Base-by-base conservation (phyloP, 2,888 invertebrate genomes). In the Embidobia sp. region DNA sequence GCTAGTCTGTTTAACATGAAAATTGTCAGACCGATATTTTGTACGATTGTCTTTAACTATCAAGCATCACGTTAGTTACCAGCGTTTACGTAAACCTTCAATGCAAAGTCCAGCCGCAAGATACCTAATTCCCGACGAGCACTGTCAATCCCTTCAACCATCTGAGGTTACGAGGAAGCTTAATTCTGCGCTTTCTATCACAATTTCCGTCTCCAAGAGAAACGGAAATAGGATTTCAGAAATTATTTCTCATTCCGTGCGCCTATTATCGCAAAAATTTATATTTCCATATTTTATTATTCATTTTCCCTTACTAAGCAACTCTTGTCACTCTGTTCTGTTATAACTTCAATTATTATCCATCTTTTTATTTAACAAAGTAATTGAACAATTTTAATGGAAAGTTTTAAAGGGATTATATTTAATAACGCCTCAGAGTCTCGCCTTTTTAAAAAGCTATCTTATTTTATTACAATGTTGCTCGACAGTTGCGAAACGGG, bases 131-230 rank as follows among this genome's bases (percentile, higher is more conserved):
- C 69, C 57, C 40, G 19, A 33, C 11, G 46, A 42, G 53, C 55
- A 70, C 63, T 46, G 48, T 37, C 66, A 35, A 59, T 27, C 61
- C 26, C 11, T 40, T 49, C 10, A 42, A 31, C 22, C 27, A 51
- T 51, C 51, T 44, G 40, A 57, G 49, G 19, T 57, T 57, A 57
- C 63, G 48, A 64, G 46, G 31, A 31, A 67, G 63, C 49, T 77
- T 63, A 67, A 67, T 66, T 66, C 44, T 33, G 42, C n/a, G n/a
- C 37, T 16, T 48, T 55, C 61, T 66, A 55, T 72, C 72, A 72
- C 55, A 37, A 10, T 53, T 64, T 53, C 57, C 46, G 26, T 42
- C 51, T 48, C 26, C 46, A 48, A 49, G 49, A 22, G 18, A 55
- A 26, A 75, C 55, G 55, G 48, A 55, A 69, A 67, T 63, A 48